A percentile compares a stretch with the other conserved stretches of the same genome.
phyloP scores from a whole-genome alignment of 1,140 invertebrate genomes.

The Drosophila tropicalis region DNA sequence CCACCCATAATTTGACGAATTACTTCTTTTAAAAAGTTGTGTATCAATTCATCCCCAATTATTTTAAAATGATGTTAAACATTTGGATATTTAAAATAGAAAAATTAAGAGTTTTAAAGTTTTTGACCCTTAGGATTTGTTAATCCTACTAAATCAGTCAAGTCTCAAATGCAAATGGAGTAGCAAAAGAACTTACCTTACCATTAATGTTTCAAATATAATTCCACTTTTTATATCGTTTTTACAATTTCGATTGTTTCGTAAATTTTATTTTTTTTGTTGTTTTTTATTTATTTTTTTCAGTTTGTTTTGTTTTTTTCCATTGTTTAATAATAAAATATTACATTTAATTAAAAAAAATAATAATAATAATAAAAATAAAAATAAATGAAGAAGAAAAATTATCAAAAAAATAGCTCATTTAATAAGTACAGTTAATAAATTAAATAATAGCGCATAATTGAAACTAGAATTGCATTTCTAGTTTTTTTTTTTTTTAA shows the following conservation, averaged over 20 bases:
- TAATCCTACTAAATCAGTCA: too few relatives aligned
- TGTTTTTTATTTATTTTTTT: background rate
- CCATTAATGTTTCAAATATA: background rate
- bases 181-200: too few relatives aligned
- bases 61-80: too few relatives aligned
- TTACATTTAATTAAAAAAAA: constrained; percentile 64
- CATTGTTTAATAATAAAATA: constrained; percentile 64
- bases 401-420: constrained; percentile 25
- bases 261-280: constrained; percentile 1
- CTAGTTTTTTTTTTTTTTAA: constrained; percentile 20
- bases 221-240: background rate
- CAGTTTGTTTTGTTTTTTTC: constrained; percentile 57
- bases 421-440: constrained; percentile 80
- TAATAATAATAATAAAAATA: constrained; percentile 45
- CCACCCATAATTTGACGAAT: too few relatives aligned
- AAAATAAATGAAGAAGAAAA: constrained; percentile 14
- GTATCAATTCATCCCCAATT: too few relatives aligned
- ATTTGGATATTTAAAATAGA: too few relatives aligned
- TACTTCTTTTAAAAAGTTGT: too few relatives aligned
- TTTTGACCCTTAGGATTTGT: too few relatives aligned
- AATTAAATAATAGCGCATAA: constrained; percentile 74
- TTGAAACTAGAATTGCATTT: constrained; percentile 54
- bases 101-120: too few relatives aligned
- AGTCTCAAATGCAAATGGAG: too few relatives aligned
- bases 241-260: constrained; percentile 8